Evolutionary conservation across 2,888 invertebrate genomes (phyloP), one percentile per base, ranked within the genome.

Genomic region (Oxyscelio sp.): DNA sequence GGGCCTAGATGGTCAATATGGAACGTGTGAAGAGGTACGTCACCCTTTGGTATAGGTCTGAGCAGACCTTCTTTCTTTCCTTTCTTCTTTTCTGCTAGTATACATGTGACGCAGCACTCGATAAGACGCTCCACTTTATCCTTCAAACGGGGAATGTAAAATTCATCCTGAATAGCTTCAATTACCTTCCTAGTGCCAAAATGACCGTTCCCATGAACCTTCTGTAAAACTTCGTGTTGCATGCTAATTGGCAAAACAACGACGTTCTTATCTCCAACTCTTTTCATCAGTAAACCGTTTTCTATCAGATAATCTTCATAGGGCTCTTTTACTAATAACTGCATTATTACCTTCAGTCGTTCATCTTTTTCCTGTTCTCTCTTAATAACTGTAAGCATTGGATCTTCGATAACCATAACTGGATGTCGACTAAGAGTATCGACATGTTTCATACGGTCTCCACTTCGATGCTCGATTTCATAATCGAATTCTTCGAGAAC

Each of bases 391-490:
- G 22, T 15, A 0, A 48, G 17, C 11, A 83, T 31, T 22, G n/a
- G 70, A 31, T 83, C 80, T n/a, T 58, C 66, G 21, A 84, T 22
- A 0, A 43, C 11, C 73, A 77, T 81, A 4, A 84, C 81, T 2
- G 85, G 83, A 40, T 73, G 50, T 6, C 80, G 74, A 31, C 85
- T 80, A 0, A 85, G 52, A 11, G 80, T 77, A 22, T 85, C 83
- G 5, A 71, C 80, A 31, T 83, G 68, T 54, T 15, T 50, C 70
- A 70, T 56, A 0, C 45, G 50, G 17, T 31, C 15, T 5, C 63
- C 65, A n/a, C n/a, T n/a, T n/a, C n/a, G n/a, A n/a, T n/a, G n/a
- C n/a, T n/a, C n/a, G n/a, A n/a, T n/a, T n/a, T n/a, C n/a, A n/a
- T n/a, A n/a, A n/a, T n/a, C n/a, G n/a, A n/a, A n/a, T n/a, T n/a